Evolutionary conservation across 1,140 invertebrate genomes (phyloP), one percentile per base, ranked within the genome.

Genomic region (Danaus plexippus): DNA sequence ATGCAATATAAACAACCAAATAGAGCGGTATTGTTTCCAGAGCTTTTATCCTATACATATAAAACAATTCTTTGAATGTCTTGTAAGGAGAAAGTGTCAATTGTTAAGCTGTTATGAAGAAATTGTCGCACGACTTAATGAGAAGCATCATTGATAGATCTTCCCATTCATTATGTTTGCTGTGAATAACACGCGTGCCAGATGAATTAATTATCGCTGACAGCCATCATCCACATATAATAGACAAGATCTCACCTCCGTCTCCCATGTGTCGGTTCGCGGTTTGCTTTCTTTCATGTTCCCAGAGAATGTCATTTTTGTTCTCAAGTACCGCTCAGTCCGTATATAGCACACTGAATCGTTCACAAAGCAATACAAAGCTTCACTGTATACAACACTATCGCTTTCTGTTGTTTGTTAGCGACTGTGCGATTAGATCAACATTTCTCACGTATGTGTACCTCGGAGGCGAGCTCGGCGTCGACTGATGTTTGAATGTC

Each of bases 221-320:
- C 22, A 32, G 22, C 22, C 22, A 32, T 32, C 22, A 32, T 32
- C 22, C 22, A 32, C 22, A 32, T 32, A 32, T 32, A 32, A 32
- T 32, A 32, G 22, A 32, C 22, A 32, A 58, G 18, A 40, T 63
- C 75, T 79, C 71, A 86, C 83, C 78, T 86, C 80, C 12, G 83
- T 78, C 66, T 86, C 80, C 83, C 83, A 86, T 54, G 72, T 67
- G 63, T 86, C 72, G 64, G 60, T 62, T 64, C 75, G 71, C 55
- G 77, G 64, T 59, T 86, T 84, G 57, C 63, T 80, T 71, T 84
- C 82, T 73, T 81, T 85, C 79, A 86, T 80, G 61, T 71, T 83
- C 54, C 76, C 80, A 68, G 83, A 79, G 64, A 81, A 79, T 67
- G 77, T 84, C 82, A 85, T 85, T 44, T 61, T 67, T 54, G 64